phyloP scores from a whole-genome alignment of 2,113 vertebrate genomes.

The Halichoeres trimaculatus region DNA sequence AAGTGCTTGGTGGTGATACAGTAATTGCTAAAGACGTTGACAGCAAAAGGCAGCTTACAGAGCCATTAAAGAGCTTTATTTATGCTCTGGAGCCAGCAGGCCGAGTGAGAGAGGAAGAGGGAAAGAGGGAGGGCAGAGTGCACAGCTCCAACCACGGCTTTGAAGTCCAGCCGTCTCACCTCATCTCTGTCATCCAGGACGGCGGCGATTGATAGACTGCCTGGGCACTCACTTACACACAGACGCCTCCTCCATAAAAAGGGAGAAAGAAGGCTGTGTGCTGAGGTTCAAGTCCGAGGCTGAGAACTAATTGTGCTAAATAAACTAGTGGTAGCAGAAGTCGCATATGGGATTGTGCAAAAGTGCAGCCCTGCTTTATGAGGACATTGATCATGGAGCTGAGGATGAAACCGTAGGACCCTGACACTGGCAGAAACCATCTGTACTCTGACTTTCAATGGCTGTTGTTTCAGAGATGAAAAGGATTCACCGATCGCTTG shows the following conservation, averaged over 20 bases:
- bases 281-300: constrained; percentile 74
- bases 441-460: constrained; percentile 62
- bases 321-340: constrained; percentile 68
- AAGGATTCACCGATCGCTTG: constrained; percentile 65
- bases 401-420: constrained; percentile 58
- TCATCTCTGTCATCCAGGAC: constrained; percentile 77
- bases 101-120: constrained; percentile 57
- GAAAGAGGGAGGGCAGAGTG: constrained; percentile 72
- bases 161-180: constrained; percentile 82
- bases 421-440: constrained; percentile 72
- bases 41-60: constrained; percentile 82
- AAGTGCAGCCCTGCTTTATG: constrained; percentile 58
- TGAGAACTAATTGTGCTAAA: constrained; percentile 68
- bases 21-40: constrained; percentile 84
- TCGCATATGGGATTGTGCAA: constrained; percentile 59
- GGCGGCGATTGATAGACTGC: constrained; percentile 75
- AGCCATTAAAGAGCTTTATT: constrained; percentile 84
- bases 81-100: constrained; percentile 76
- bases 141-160: constrained; percentile 75
- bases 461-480: constrained; percentile 73
- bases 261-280: constrained; percentile 26
- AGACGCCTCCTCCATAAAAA: constrained; percentile 53
- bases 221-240: constrained; percentile 62
- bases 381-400: constrained; percentile 68
- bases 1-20: constrained; percentile 69